Conservation (phyloP, 2,888 invertebrate species). For the Saturnia pavonia region DNA sequence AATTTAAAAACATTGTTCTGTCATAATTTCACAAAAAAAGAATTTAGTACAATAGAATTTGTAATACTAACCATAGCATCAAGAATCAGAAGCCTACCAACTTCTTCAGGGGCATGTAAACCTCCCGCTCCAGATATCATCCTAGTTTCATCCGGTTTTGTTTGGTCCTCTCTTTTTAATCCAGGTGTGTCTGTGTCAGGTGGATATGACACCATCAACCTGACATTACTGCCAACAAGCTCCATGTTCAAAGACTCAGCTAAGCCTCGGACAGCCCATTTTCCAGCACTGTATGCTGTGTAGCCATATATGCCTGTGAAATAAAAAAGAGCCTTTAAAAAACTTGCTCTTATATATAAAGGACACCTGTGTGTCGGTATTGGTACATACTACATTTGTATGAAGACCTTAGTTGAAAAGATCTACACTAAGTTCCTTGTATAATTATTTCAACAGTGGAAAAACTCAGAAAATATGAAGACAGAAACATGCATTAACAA, state of each 20-base stretch:
- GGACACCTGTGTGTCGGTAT: too few relatives aligned
- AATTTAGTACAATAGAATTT: constrained; percentile 20
- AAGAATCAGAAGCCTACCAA: constrained; percentile 89
- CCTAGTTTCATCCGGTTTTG: constrained; percentile 94
- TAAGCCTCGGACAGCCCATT: constrained; percentile 97
- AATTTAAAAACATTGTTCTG: too few relatives aligned
- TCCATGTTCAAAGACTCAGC: constrained; percentile 98
- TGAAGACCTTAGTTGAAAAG: too few relatives aligned
- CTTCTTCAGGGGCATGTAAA: constrained; percentile 87
- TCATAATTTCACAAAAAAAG: too few relatives aligned
- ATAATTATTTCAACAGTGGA: too few relatives aligned
- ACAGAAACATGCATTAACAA: too few relatives aligned
- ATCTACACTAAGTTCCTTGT: too few relatives aligned
- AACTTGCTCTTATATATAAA: too few relatives aligned
- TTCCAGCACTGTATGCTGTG: constrained; percentile 94
- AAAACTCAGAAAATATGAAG: too few relatives aligned
- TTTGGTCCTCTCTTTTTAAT: constrained; percentile 91
- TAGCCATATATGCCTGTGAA: constrained; percentile 93
- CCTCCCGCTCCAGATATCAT: constrained; percentile 92
- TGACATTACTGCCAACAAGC: constrained; percentile 89
- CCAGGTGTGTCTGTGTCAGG: constrained; percentile 99
- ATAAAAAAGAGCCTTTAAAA: not conserved
- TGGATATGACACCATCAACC: constrained; percentile 93
- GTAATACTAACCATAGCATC: constrained; percentile 87
- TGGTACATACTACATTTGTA: too few relatives aligned